These are phyloP conservation scores for Pantherophis vulpinus DNA, from an alignment of 2,797 vertebrate species.

Conservation along the genomic window DNA sequence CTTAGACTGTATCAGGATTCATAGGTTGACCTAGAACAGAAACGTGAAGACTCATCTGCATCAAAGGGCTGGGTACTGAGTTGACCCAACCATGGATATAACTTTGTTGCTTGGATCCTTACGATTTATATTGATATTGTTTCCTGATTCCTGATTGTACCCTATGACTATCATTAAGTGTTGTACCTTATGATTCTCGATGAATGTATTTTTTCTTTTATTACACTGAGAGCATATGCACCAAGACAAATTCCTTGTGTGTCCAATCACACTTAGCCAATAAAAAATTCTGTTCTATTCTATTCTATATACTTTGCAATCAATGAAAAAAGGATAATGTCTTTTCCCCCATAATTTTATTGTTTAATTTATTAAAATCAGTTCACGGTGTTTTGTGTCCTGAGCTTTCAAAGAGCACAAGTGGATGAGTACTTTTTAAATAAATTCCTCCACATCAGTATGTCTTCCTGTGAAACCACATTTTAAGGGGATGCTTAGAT, in stretches of 20 bases:
- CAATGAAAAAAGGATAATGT: not conserved
- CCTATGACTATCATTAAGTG: too few relatives aligned
- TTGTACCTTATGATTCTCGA: too few relatives aligned
- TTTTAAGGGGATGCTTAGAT: not conserved
- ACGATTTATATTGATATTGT: too few relatives aligned
- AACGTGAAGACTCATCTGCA: not conserved
- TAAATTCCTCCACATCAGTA: not conserved
- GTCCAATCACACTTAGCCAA: too few relatives aligned
- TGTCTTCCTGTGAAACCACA: not conserved
- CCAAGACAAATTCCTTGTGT: too few relatives aligned
- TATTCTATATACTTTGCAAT: not conserved
- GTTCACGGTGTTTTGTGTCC: not conserved
- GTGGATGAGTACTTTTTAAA: not conserved
- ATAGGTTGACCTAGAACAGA: not conserved
- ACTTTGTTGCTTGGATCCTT: too few relatives aligned
- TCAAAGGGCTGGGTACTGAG: not conserved
- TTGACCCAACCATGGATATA: slow-evolving; percentile 11
- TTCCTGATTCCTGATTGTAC: too few relatives aligned
- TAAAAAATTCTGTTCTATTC: too few relatives aligned
- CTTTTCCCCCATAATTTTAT: not conserved
- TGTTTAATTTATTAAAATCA: not conserved
- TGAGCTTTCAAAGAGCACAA: not conserved
- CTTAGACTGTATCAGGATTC: not conserved
- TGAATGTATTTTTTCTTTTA: too few relatives aligned
- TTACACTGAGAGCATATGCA: too few relatives aligned